Base-by-base conservation (phyloP, 1,140 invertebrate species). In the Drosophila lacteicornis region DNA sequence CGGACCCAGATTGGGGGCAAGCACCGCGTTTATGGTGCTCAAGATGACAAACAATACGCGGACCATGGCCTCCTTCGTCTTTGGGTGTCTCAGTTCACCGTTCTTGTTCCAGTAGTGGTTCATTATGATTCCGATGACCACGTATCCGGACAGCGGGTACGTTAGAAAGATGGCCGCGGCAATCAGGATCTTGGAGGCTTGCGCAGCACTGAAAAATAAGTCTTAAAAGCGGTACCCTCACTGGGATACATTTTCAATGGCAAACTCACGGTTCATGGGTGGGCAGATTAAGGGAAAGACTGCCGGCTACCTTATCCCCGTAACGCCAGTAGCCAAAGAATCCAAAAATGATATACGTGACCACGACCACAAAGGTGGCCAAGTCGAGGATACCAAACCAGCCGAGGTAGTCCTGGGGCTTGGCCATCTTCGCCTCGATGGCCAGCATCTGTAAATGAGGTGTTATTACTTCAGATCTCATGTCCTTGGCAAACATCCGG, bases 301-400 rank as follows among this genome's bases (percentile, higher is more conserved):
- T 71, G 9, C 56, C 81, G 0, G 3, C 1, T 2, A 60, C 11
- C 0, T 55, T 0, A 0, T 49, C 22, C 0, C 80, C 81, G 38
- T 55, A 84, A 0, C 63, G 57, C 81, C 81, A 84, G 42, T 77
- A 84, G 22, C 80, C 81, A 30, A 83, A 25, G 4, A 84, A 17
- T 0, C 76, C 76, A 13, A 84, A 79, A 3, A 49, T 0, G 0
- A 46, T 7, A 22, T 80, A 58, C 0, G 69, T 51, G 4, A 73
- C 0, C 2, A 60, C 6, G 0, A 84, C 66, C 17, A 77, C 9
- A 15, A 61, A 0, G 0, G 45, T 27, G 13, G 47, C 55, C 2
- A 19, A 0, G 27, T 40, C 63, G 0, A 84, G 62, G 1, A 80
- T 4, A 3, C 81, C 81, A 7, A 50, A 47, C 61, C 51, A 71